Evolutionary conservation across 2,797 vertebrate genomes (phyloP), one percentile per base, ranked within the genome.

Genomic region (Triplophysa yarkandensis): DNA sequence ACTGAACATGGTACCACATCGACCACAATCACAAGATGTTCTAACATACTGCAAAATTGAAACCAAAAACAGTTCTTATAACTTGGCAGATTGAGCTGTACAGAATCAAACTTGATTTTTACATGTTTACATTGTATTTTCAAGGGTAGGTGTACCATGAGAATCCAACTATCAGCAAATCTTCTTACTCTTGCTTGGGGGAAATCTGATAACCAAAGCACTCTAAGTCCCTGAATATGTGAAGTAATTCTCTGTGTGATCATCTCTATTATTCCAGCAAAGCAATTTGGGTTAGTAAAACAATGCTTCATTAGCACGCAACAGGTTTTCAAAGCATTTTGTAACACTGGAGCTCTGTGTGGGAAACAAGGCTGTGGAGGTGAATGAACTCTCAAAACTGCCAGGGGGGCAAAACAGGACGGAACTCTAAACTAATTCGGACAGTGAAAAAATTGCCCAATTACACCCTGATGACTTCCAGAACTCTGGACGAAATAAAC

Each of bases 371-470:
- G 39, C 27, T 52, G 23, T 46, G 41, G 48, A 73, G 70, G 70
- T 63, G 58, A 78, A 62, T 62, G 55, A 77, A 68, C 76, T 60
- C 54, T 60, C 25, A 9, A 43, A 19, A n/a, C 54, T 60, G 27
- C 28, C n/a, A 7, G 27, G 46, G 46, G n/a, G 69, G 63, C 19
- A 66, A 72, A 67, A 73, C 69, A 68, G 57, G 70, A 68, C 43
- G 69, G 28, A 43, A 41, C 54, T 60, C 60, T 39, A 57, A 71
- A 48, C 68, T 43, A 77, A 25, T 39, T 41, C 60, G 23, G 39
- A 48, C 52, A 25, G 36, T 60, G 52, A 52, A 61, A 67, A 61
- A 17, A 21, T 32, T 43, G 8, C 36, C 21, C 36, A 78, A 71
- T 52, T 39, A 72, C 32, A 61, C 54, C 39, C 62, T 27, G 52